Evolutionary conservation across 2,888 invertebrate species (phyloP).

Genomic region (Lacanobia wlatinum): DNA sequence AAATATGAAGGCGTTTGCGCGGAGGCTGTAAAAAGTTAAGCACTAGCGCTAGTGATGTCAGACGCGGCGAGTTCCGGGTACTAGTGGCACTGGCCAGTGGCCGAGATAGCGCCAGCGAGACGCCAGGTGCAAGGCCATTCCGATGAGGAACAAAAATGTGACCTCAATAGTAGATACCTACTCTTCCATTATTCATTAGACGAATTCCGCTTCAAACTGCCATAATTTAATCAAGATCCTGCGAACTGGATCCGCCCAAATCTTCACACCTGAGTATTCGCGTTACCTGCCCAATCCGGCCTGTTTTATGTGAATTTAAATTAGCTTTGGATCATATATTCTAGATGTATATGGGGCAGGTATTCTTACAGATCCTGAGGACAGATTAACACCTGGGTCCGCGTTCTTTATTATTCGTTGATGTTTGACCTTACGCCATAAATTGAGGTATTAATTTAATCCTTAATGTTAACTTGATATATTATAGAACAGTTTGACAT

Average conservation of each 20-base stretch:
- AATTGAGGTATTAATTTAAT: conserved; percentile 40
- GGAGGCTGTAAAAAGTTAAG: conserved; percentile 39
- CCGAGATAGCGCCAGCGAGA: conserved; percentile 74
- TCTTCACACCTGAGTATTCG: conserved; percentile 76
- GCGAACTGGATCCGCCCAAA: conserved; percentile 60
- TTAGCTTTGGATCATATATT: conserved; percentile 49
- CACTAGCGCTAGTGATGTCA: conserved; percentile 39
- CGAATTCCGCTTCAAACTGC: conserved; percentile 62
- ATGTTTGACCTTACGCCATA: conserved; percentile 52
- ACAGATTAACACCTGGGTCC: conserved; percentile 64
- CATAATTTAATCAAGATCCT: conserved; percentile 60
- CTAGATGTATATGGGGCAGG: conserved; percentile 45
- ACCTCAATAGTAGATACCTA: conserved; percentile 70
- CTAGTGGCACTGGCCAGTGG: conserved; percentile 65
- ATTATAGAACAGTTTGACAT: background rate
- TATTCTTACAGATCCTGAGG: conserved; percentile 55
- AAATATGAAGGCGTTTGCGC: conserved; percentile 23
- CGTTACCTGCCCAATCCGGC: conserved; percentile 49
- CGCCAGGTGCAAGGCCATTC: conserved; percentile 76
- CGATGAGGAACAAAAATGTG: conserved; percentile 70
- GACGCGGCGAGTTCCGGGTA: conserved; percentile 72
- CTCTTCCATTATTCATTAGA: conserved; percentile 74
- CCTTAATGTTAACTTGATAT: conserved; percentile 25
- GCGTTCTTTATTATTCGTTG: conserved; percentile 48
- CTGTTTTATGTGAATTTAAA: conserved; percentile 61